Evolutionary conservation across 2,888 invertebrate genomes (phyloP).

Genomic region (Pseudeuparius sepicola): DNA sequence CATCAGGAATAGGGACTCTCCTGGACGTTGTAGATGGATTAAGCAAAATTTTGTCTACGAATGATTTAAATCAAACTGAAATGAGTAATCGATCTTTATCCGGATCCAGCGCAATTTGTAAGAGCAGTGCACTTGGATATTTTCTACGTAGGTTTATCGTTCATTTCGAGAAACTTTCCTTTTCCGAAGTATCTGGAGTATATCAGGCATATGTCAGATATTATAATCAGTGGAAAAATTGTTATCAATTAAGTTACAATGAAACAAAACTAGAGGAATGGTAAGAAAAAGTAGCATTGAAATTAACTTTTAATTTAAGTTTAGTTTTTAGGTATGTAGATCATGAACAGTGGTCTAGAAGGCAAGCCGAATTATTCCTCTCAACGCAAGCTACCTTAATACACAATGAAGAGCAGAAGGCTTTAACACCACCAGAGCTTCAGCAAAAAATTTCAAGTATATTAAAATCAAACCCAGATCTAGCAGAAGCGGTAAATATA

Average conservation of each 20-base stretch:
- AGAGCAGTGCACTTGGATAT: too few species aligned
- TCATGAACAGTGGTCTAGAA: constrained; percentile 69
- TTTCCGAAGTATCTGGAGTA: constrained; percentile 69
- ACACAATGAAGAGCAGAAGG: constrained; percentile 71
- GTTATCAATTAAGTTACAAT: constrained; percentile 16
- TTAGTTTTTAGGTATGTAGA: constrained; percentile 37
- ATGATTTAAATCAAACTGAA: constrained; percentile 19
- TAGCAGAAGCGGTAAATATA: constrained; percentile 67
- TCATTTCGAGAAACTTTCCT: constrained; percentile 72
- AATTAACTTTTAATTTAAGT: background rate
- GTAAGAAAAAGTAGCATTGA: constrained; percentile 18
- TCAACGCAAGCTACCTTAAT: constrained; percentile 77
- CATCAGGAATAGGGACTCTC: constrained; percentile 41
- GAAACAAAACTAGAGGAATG: constrained; percentile 24
- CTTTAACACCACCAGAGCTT: constrained; percentile 64
- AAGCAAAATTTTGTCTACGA: constrained; percentile 26
- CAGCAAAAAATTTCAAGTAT: constrained; percentile 65
- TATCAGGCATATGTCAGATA: constrained; percentile 63
- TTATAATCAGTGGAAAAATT: constrained; percentile 37
- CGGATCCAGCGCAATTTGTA: too few species aligned
- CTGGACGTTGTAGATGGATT: constrained; percentile 34
- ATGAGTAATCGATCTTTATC: constrained; percentile 15
- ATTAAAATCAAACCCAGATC: constrained; percentile 65
- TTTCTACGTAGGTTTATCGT: constrained; percentile 74
- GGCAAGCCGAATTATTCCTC: constrained; percentile 82